Evolutionary conservation across 2,888 invertebrate species (phyloP).

Genomic region (Timandra comae): DNA sequence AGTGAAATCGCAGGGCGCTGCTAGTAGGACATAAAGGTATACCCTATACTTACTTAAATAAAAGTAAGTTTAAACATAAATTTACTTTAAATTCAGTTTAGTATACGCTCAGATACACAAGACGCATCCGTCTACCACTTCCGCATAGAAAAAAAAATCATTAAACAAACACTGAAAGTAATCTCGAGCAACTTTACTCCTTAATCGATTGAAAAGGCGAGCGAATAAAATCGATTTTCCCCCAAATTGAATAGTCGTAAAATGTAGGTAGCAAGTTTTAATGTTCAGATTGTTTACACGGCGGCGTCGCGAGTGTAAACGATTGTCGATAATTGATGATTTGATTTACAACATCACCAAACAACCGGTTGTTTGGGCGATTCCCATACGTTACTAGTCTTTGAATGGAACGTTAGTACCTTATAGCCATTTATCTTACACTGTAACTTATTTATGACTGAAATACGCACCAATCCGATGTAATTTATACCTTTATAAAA

Average conservation of each 20-base stretch:
- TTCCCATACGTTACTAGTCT: slow-evolving; percentile 48
- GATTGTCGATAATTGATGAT: slow-evolving; percentile 75
- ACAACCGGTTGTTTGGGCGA: slow-evolving; percentile 72
- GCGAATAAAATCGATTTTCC: slow-evolving; percentile 78
- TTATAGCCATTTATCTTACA: slow-evolving; percentile 31
- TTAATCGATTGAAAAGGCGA: slow-evolving; percentile 60
- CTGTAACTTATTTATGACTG: slow-evolving; percentile 22
- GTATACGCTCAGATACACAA: too few species aligned
- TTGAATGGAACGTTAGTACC: slow-evolving; percentile 54
- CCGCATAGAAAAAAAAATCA: slow-evolving; percentile 56
- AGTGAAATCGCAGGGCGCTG: too few species aligned
- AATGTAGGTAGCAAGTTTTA: slow-evolving; percentile 70
- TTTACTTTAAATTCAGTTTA: too few species aligned
- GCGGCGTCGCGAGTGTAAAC: slow-evolving; percentile 75
- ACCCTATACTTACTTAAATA: too few species aligned
- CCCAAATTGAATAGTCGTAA: slow-evolving; percentile 72
- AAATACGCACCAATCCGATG: slow-evolving; percentile 11
- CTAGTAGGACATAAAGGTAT: too few species aligned
- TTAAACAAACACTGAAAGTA: slow-evolving; percentile 31
- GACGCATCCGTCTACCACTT: slow-evolving; percentile 65
- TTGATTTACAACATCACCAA: slow-evolving; percentile 76
- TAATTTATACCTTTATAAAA: too few species aligned
- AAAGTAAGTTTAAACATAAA: too few species aligned
- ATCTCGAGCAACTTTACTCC: slow-evolving; percentile 58
- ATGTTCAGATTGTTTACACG: slow-evolving; percentile 71